Percentiles rank a stretch among this genome's conserved stretches.
Conservation (phyloP, 2,888 invertebrate genomes). For the Campoletis raptor region DNA sequence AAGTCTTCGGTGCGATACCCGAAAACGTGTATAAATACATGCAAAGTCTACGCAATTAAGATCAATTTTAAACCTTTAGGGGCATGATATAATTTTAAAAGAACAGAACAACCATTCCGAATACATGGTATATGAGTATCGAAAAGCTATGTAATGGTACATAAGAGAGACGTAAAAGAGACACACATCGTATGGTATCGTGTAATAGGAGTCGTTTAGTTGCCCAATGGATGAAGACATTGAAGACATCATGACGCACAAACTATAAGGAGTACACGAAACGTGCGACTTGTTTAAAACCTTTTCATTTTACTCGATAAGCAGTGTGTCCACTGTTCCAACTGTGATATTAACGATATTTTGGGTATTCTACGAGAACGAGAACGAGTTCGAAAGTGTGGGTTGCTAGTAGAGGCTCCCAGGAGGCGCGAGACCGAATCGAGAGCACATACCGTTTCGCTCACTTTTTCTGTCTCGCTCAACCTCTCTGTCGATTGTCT, state of each 20-base stretch:
- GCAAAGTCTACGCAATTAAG: background rate
- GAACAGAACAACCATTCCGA: constrained; percentile 14
- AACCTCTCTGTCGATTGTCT: constrained; percentile 2
- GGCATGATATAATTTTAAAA: constrained; percentile 19
- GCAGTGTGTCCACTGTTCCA: constrained; percentile 44
- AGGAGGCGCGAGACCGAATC: constrained; percentile 69
- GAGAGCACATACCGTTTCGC: constrained; percentile 19
- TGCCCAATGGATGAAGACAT: constrained; percentile 59
- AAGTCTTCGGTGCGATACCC: constrained; percentile 4
- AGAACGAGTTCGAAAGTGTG: constrained; percentile 31
- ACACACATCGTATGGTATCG: background rate
- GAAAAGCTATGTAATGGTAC: too few relatives aligned
- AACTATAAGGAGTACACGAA: constrained; percentile 10
- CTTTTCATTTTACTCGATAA: constrained; percentile 44
- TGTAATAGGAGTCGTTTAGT: background rate
- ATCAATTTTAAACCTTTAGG: constrained; percentile 31
- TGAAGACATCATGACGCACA: background rate
- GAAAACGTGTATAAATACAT: background rate
- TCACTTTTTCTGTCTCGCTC: constrained; percentile 9
- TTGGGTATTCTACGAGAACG: constrained; percentile 79
- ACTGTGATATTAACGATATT: constrained; percentile 80
- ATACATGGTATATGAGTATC: background rate
- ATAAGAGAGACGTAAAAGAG: background rate
- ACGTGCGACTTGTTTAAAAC: constrained; percentile 4
- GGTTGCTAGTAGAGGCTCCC: constrained; percentile 46